These are phyloP conservation scores for Priocnemis perturbator DNA, from an alignment of 2,888 invertebrate species.

Conservation along the genomic window DNA sequence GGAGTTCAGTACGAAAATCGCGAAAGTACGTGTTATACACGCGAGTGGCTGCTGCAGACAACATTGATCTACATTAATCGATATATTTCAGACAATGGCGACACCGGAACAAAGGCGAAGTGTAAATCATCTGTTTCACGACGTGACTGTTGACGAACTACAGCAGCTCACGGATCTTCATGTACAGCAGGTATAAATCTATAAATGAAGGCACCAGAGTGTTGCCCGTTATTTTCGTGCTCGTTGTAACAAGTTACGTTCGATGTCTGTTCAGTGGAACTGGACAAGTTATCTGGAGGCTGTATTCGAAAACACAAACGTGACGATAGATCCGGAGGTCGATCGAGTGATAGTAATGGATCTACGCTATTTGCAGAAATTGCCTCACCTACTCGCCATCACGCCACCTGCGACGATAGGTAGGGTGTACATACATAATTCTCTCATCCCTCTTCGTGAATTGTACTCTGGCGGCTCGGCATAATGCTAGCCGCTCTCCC, in stretches of 20 bases:
- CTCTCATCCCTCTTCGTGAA: slow-evolving; percentile 2
- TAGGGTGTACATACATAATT: slow-evolving; percentile 68
- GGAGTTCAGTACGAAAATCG: slow-evolving; percentile 79
- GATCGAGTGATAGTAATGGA: slow-evolving; percentile 83
- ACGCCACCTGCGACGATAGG: slow-evolving; percentile 79
- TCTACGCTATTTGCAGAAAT: slow-evolving; percentile 80
- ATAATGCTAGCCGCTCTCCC: neutral
- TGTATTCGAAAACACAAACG: slow-evolving; percentile 79
- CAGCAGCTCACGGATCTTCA: slow-evolving; percentile 68
- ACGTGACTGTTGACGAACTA: slow-evolving; percentile 79
- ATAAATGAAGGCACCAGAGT: neutral
- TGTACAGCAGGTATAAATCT: slow-evolving; percentile 60
- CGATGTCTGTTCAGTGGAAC: slow-evolving; percentile 77
- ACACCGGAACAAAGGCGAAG: slow-evolving; percentile 80
- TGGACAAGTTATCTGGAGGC: slow-evolving; percentile 80
- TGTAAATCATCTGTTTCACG: slow-evolving; percentile 81
- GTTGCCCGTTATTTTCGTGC: neutral
- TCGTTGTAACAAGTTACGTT: neutral
- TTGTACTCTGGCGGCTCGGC: slow-evolving; percentile 1
- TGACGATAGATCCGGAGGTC: slow-evolving; percentile 75
- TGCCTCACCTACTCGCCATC: slow-evolving; percentile 77
- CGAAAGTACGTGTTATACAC: slow-evolving; percentile 79
- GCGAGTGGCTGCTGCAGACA: too few species aligned
- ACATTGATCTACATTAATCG: slow-evolving; percentile 14
- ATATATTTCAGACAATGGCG: slow-evolving; percentile 79